phyloP scores from a whole-genome alignment of 2,113 vertebrate genomes.

The Brachypodius melanocephalos region DNA sequence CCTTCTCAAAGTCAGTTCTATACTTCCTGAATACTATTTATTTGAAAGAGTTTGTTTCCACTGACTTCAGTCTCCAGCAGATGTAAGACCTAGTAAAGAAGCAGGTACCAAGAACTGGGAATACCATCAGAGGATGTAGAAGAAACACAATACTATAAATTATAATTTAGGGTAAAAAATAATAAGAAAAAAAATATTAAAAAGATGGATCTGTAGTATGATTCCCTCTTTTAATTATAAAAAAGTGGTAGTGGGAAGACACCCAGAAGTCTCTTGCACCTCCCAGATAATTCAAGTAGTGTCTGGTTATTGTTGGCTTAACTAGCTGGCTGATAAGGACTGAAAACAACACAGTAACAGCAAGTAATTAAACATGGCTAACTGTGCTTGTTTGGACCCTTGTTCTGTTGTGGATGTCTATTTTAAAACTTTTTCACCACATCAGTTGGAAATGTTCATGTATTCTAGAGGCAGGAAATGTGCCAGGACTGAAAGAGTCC shows the following conservation, averaged over 20 bases:
- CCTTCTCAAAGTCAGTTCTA: background rate
- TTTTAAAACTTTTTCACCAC: background rate
- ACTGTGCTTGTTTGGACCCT: background rate
- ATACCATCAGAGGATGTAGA: background rate
- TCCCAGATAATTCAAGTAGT: background rate
- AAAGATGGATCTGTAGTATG: background rate
- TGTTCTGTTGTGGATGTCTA: background rate
- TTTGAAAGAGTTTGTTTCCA: background rate
- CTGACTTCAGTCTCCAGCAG: background rate
- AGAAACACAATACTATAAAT: background rate
- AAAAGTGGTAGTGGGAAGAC: rapidly evolving
- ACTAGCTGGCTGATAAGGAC: background rate
- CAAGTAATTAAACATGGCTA: background rate
- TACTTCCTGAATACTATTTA: background rate
- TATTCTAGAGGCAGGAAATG: background rate
- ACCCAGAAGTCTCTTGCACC: background rate
- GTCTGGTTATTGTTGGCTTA: background rate
- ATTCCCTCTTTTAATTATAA: background rate
- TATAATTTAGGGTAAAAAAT: background rate
- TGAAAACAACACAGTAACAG: background rate
- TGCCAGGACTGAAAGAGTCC: background rate
- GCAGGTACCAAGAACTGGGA: background rate
- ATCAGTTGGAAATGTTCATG: background rate
- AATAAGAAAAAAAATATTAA: background rate
- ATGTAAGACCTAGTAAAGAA: background rate